These are phyloP conservation scores for Ganaspis sp. DNA, from an alignment of 1,140 invertebrate species.

Conservation along the genomic window DNA sequence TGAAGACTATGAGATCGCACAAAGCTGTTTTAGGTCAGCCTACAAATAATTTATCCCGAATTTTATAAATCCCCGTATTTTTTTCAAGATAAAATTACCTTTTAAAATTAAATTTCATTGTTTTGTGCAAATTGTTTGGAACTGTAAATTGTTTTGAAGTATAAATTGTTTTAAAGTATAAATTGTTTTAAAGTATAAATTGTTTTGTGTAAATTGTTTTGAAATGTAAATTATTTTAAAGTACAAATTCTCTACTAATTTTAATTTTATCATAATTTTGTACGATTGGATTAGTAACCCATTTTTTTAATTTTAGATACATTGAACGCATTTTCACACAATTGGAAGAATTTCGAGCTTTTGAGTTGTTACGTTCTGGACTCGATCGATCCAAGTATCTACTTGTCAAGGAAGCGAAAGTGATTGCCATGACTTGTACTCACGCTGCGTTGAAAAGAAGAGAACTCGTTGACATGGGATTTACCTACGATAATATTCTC, in stretches of 20 bases:
- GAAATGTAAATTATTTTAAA: too few species aligned
- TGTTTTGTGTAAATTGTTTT: too few species aligned
- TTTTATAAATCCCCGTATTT: too few species aligned
- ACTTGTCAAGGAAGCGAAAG: constrained; percentile 98
- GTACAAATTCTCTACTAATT: background rate
- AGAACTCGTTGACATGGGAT: constrained; percentile 96
- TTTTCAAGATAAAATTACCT: too few species aligned
- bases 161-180: too few species aligned
- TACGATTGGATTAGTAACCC: background rate
- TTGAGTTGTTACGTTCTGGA: constrained; percentile 96
- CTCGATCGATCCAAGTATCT: constrained; percentile 97
- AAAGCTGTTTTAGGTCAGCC: constrained; percentile 91
- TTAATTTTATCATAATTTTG: background rate
- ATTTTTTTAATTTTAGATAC: constrained; percentile 78
- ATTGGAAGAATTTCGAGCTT: constrained; percentile 98
- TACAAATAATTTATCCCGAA: background rate
- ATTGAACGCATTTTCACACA: constrained; percentile 97
- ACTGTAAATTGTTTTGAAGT: too few species aligned
- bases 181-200: too few species aligned
- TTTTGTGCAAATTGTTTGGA: too few species aligned
- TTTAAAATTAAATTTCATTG: too few species aligned
- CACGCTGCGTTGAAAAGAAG: constrained; percentile 98
- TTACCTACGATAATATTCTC: constrained; percentile 98
- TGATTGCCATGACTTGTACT: constrained; percentile 99
- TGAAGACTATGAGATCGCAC: constrained; percentile 93